phyloP scores from a whole-genome alignment of 2,113 vertebrate species.

The Sclerurus mexicanus region DNA sequence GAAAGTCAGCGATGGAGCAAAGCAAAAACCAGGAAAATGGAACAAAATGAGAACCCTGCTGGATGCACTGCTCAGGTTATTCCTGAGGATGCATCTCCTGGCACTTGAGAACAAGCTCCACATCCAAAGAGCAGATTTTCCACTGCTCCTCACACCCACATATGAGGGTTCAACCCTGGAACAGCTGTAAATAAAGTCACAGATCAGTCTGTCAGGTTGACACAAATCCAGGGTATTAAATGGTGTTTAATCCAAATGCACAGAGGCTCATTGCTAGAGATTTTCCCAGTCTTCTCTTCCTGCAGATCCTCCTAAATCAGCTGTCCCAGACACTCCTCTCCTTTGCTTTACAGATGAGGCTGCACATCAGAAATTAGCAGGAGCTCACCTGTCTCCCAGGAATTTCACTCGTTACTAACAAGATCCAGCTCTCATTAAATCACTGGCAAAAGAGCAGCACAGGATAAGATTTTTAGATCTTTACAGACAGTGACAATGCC shows the following conservation, averaged over 20 bases:
- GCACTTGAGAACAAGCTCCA: background rate
- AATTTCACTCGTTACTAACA: background rate
- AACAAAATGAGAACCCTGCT: background rate
- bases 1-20: fast-evolving
- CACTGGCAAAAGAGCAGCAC: background rate
- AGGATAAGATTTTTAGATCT: background rate
- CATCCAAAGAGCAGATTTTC: background rate
- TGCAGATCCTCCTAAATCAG: background rate
- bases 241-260: background rate
- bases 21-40: background rate
- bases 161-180: background rate
- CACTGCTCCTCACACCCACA: background rate
- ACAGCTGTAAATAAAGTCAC: background rate
- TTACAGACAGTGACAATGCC: fast-evolving
- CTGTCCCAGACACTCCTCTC: background rate
- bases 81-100: background rate
- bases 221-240: conserved; percentile 25
- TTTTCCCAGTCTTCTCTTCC: background rate
- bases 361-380: background rate
- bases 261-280: background rate
- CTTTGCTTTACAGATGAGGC: background rate
- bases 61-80: background rate
- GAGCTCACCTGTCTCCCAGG: background rate
- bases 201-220: background rate
- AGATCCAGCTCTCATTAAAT: background rate